Evolutionary conservation across 2,888 invertebrate species (phyloP).

Genomic region (Acheta domesticus): DNA sequence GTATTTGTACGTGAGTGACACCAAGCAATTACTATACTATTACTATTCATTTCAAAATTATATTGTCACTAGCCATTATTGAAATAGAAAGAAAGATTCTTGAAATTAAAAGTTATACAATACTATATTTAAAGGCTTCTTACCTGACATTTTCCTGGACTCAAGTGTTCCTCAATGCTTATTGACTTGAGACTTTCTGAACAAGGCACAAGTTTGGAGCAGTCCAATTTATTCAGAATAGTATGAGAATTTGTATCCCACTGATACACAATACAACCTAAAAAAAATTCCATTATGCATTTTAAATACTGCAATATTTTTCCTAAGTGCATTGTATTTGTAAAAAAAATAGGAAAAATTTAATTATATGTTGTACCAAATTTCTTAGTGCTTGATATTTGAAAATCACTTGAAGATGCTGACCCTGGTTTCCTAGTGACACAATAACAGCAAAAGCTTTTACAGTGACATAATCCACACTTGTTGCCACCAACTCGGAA

Average conservation of each 20-base stretch:
- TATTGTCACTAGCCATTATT: no score
- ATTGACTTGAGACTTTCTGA: conserved; percentile 89
- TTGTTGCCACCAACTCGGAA: no score
- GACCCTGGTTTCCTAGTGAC: no score
- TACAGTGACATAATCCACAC: no score
- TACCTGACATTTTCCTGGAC: conserved; percentile 72
- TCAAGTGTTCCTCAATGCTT: conserved; percentile 81
- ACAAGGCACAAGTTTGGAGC: conserved; percentile 86
- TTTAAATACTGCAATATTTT: not conserved
- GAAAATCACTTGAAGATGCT: no score
- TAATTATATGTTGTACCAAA: not conserved
- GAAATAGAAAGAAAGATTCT: no score
- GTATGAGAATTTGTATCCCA: conserved; percentile 70
- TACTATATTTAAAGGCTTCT: conserved; percentile 37
- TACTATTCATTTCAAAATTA: no score
- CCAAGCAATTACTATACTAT: no score
- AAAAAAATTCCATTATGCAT: conserved; percentile 23
- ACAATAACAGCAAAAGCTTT: no score
- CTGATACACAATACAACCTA: conserved; percentile 81
- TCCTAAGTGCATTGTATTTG: not conserved
- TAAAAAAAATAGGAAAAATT: not conserved
- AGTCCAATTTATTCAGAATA: conserved; percentile 78
- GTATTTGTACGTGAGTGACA: no score
- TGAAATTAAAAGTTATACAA: no score
- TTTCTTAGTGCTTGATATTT: no score